Evolutionary conservation across 2,797 vertebrate genomes (phyloP), one percentile per base, ranked within the genome.

Genomic region (Anguilla anguilla): DNA sequence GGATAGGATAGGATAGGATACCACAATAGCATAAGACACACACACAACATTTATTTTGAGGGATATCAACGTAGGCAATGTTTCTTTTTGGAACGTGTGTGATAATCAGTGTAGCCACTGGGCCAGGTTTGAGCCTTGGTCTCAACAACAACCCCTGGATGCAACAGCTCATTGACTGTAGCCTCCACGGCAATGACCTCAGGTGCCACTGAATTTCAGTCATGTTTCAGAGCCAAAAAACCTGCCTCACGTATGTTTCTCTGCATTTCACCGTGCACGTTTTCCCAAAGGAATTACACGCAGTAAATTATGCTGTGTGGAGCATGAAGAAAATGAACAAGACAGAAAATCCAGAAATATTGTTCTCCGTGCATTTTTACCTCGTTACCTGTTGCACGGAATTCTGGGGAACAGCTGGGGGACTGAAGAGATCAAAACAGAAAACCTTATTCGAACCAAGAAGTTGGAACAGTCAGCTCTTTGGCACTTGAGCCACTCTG

Each of bases 341-440:
- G 15, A 84, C 49, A 83, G 88, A 69, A 77, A 83, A 90, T 72
- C 28, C 17, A 85, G 83, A 61, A 67, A 43, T 46, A 85, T 49
- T 49, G 22, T 81, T 46, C 74, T 43, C 74, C 39, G 1, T 43
- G 39, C 19, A 22, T 10, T 31, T 46, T 43, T 9, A 17, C 84
- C 22, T 49, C 87, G 84, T 84, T 86, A 69, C 46, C 84, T 87
- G 59, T 86, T 85, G 11, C 19, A 84, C 88, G 86, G 49, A 87
- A 86, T 87, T 87, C 87, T 83, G 87, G 86, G 83, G 28, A 49
- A 89, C 88, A 87, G 39, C 61, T 35, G 46, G 19, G 25, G 84
- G 84, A 82, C 64, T 87, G 31, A 15, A 69, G 88, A 83, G 89
- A 89, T 86, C 74, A 67, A 84, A 86, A 82, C 31, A 77, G 25